Base-by-base conservation (phyloP, 2,888 invertebrate genomes). In the Chymomyza amoena region DNA sequence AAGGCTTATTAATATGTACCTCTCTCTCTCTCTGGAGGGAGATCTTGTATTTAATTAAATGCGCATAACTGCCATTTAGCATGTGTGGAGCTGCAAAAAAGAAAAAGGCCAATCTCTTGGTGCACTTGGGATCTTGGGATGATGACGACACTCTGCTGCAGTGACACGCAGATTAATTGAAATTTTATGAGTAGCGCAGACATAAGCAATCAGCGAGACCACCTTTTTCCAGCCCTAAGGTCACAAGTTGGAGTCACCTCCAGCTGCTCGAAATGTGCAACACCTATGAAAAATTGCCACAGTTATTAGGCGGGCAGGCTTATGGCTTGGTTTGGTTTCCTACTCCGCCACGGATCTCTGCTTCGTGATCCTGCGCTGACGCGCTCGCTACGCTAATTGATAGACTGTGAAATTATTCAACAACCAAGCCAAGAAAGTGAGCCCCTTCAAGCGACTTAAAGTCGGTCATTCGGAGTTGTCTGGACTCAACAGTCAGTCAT, bases 161-260 rank as follows among this genome's bases (percentile, higher is more conserved):
- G 84, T 87, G 84, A 85, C 87, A 85, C 72, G 81, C 76, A 83
- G 83, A 85, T 87, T 85, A 87, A 85, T 85, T 85, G 85, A 87
- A 87, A 87, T 85, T 85, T 85, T 87, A 85, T 85, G 85, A 87
- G 82, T 84, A 82, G 80, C 81, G 87, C 83, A 88, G 89, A 90
- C 89, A 79, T 81, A 87, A 89, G 79, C 88, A 88, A 88, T 90
- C 89, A 89, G 80, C 90, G 86, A 84, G 84, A 81, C 83, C 90
- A 88, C 89, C 89, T 89, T 81, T 87, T 88, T 73, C 87, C 78
- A 85, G 76, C 85, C 85, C 85, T 87, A 76, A 81, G 84, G 87
- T 84, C 87, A 84, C 72, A 76, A 74, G 82, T 18, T 5, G 52
- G 25, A 25, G 25, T 13, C 57, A 10, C 28, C 20, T 18, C 56